These are phyloP conservation scores for Pogonus chalceus DNA, from an alignment of 1,140 invertebrate species.

Conservation along the genomic window DNA sequence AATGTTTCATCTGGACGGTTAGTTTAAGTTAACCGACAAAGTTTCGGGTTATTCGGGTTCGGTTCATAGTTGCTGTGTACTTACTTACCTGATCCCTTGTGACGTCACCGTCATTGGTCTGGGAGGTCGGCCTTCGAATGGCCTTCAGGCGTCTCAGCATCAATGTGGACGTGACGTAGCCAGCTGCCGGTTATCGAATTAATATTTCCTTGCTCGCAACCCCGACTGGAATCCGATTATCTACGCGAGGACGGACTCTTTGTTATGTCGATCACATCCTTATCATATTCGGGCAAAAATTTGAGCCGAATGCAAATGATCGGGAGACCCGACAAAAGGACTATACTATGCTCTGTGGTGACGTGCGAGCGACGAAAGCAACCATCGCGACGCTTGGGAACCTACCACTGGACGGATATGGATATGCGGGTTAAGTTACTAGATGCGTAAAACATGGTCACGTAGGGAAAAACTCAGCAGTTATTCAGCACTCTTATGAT, in stretches of 20 bases:
- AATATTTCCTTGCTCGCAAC: not conserved
- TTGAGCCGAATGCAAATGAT: slow-evolving; percentile 1
- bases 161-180: not conserved
- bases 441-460: too few relatives aligned
- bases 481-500: too few relatives aligned
- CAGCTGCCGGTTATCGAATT: slow-evolving; percentile 6
- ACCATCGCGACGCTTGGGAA: too few relatives aligned
- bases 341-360: too few relatives aligned
- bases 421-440: too few relatives aligned
- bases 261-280: slow-evolving; percentile 7
- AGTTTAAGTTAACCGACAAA: not conserved
- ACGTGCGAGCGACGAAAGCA: too few relatives aligned
- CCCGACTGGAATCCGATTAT: slow-evolving; percentile 4
- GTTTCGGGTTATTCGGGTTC: not conserved
- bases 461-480: too few relatives aligned
- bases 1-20: not conserved
- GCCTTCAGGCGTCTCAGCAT: not conserved
- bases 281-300: slow-evolving; percentile 2
- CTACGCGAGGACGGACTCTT: not conserved
- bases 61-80: not conserved
- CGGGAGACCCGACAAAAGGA: too few relatives aligned
- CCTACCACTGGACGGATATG: too few relatives aligned
- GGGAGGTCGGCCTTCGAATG: not conserved
- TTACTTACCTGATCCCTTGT: not conserved
- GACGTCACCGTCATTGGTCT: not conserved